Base-by-base conservation (phyloP, 2,797 vertebrate genomes). In the Poecile montanus region DNA sequence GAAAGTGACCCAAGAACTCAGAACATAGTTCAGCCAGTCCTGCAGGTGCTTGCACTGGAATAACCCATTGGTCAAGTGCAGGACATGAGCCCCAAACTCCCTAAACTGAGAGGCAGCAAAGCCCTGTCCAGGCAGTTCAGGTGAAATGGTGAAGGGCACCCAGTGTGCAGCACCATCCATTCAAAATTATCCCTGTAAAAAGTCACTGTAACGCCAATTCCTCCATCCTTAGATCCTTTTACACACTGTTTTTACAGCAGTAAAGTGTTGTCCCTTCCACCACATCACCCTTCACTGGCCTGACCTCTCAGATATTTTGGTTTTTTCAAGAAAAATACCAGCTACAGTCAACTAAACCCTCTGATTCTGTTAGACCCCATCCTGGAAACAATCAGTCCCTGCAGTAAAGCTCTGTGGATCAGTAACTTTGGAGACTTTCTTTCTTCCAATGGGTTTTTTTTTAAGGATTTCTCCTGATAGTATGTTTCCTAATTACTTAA, bases 401-500 rank as follows among this genome's bases (percentile, higher is more conserved):
- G 57, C 44, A 50, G 53, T 7, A 56, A 70, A 89, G 72, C 90
- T 93, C 94, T 0, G 0, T 45, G 16, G 63, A 87, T 66, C 74
- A 75, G 87, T 57, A 93, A 78, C 75, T 85, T 42, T 45, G 68
- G 47, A 92, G 71, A 95, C 36, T 74, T 75, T 85, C 70, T 70
- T 61, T 63, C 78, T 85, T 74, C 34, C 85, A 94, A 95, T 42
- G 67, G 54, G 16, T 58, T 73, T 87, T 75, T 57, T 87, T 75
- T 57, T 27, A 58, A 79, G 80, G 85, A 81, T 89, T 91, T 81
- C 94, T 85, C 94, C 87, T 88, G 81, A 92, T 84, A 94, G 85
- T 32, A 45, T 34, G 44, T 92, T 95, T 94, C 78, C 95, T 97
- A 96, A 97, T 97, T 95, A 96, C 97, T 95, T 97, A 97, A 98